Evolutionary conservation across 2,797 vertebrate species (phyloP).

Genomic region (Phataginus tetradactyla): DNA sequence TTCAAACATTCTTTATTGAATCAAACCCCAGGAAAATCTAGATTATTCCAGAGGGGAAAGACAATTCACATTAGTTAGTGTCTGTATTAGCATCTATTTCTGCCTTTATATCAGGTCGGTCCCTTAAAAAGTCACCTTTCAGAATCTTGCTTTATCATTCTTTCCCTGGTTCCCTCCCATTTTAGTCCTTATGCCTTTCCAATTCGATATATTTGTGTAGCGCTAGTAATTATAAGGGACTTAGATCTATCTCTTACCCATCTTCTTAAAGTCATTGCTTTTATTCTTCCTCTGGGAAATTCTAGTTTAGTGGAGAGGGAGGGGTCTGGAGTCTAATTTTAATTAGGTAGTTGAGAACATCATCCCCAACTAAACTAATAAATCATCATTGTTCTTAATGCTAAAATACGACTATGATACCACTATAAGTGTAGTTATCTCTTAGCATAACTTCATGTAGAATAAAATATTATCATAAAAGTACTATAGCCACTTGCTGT

Average conservation of each 20-base stretch:
- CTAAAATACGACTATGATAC: conserved; percentile 11
- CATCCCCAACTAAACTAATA: background rate
- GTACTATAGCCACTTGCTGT: background rate
- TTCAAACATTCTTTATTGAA: background rate
- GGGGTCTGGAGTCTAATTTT: background rate
- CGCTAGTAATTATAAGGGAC: background rate
- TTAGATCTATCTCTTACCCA: background rate
- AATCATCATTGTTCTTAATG: background rate
- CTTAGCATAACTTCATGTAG: background rate
- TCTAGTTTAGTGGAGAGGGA: background rate
- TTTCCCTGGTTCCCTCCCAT: background rate
- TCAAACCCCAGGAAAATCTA: background rate
- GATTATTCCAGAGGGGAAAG: background rate
- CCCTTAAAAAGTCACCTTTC: background rate
- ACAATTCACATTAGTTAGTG: background rate
- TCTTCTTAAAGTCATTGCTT: background rate
- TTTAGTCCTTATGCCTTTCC: background rate
- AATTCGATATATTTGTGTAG: background rate
- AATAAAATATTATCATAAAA: background rate
- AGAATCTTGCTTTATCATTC: background rate
- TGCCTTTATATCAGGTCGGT: background rate
- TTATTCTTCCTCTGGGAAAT: conserved; percentile 23
- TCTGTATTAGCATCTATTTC: background rate
- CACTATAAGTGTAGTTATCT: background rate
- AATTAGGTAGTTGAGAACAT: background rate